These are phyloP conservation scores for Drosophila mojavensis DNA, from an alignment of 1,140 invertebrate species.

Conservation along the genomic window DNA sequence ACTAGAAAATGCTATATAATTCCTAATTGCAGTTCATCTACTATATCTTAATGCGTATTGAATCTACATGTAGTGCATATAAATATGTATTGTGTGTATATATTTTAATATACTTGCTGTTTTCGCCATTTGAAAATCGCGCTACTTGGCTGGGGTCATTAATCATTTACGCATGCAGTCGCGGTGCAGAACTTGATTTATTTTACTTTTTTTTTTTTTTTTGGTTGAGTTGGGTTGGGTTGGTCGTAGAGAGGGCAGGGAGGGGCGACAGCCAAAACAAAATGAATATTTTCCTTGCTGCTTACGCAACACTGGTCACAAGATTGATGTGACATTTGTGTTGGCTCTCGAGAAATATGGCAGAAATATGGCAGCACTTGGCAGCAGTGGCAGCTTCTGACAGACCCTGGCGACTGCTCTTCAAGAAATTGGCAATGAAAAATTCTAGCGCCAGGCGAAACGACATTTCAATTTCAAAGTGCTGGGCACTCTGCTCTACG, in stretches of 20 bases:
- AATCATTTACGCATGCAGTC: slow-evolving; percentile 65
- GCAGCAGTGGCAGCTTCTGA: slow-evolving; percentile 33
- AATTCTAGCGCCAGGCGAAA: slow-evolving; percentile 78
- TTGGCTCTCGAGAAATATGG: slow-evolving; percentile 63
- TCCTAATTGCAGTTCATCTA: background rate
- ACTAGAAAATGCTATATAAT: background rate
- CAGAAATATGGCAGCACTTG: slow-evolving; percentile 76
- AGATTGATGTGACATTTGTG: slow-evolving; percentile 82
- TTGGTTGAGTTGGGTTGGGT: no score
- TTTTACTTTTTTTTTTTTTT: slow-evolving; percentile 30
- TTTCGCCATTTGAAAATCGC: slow-evolving; percentile 65
- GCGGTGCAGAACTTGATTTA: slow-evolving; percentile 64
- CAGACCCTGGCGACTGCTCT: slow-evolving; percentile 2
- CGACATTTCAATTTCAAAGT: slow-evolving; percentile 81
- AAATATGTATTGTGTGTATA: no score
- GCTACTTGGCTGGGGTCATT: slow-evolving; percentile 58
- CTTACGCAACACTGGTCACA: slow-evolving; percentile 78
- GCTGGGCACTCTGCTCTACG: slow-evolving; percentile 34
- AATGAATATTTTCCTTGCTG: slow-evolving; percentile 79
- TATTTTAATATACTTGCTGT: slow-evolving; percentile 7
- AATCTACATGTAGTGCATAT: background rate
- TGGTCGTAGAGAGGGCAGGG: no score
- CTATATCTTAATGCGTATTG: no score
- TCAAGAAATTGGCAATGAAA: slow-evolving; percentile 77
- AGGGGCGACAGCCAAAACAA: slow-evolving; percentile 37